phyloP scores from a whole-genome alignment of 1,140 invertebrate genomes.

The Drosophila leontia region DNA sequence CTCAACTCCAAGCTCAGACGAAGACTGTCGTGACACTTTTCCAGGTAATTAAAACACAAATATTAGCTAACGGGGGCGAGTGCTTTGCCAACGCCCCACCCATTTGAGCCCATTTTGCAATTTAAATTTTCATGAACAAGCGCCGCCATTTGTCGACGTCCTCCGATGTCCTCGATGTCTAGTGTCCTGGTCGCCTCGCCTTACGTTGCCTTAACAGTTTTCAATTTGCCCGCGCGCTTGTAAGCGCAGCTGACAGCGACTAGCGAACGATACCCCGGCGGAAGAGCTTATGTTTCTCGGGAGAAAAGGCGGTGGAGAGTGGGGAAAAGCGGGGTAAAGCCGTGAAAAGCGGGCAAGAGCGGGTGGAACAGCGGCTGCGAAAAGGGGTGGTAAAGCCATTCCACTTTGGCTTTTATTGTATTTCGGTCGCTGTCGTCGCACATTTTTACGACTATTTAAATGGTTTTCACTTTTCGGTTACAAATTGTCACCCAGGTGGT shows the following conservation, averaged over 20 bases:
- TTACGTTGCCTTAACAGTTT: constrained; percentile 67
- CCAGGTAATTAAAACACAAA: constrained; percentile 80
- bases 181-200: constrained; percentile 16
- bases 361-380: neutral
- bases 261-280: constrained; percentile 34
- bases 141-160: constrained; percentile 70
- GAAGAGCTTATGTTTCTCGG: constrained; percentile 40
- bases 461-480: constrained; percentile 72
- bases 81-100: constrained; percentile 41
- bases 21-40: constrained; percentile 58
- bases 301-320: neutral
- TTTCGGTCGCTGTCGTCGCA: constrained; percentile 75
- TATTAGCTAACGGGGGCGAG: constrained; percentile 55
- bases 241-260: constrained; percentile 77
- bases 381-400: constrained; percentile 11
- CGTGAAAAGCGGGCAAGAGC: neutral
- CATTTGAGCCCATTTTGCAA: constrained; percentile 74
- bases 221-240: constrained; percentile 74
- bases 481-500: constrained; percentile 60
- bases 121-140: constrained; percentile 83
- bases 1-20: constrained; percentile 43
- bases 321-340: neutral
- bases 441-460: constrained; percentile 81
- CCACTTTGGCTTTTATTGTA: constrained; percentile 72
- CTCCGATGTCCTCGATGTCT: constrained; percentile 24